phyloP scores from a whole-genome alignment of 2,113 vertebrate genomes.

The Daboia siamensis region DNA sequence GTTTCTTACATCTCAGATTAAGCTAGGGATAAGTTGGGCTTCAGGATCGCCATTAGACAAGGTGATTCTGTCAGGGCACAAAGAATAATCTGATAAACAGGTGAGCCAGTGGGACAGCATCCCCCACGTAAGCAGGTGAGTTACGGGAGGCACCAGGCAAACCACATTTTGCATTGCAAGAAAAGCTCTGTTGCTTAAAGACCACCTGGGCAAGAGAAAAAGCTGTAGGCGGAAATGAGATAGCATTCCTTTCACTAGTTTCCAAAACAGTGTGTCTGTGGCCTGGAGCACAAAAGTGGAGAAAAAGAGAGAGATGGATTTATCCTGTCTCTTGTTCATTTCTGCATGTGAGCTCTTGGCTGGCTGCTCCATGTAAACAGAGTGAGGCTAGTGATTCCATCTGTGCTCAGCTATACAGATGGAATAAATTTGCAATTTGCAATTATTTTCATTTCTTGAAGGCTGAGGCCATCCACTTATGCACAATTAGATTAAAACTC shows the following conservation, averaged over 20 bases:
- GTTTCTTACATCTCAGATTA: background rate
- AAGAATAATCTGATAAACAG: background rate
- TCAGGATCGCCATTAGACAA: background rate
- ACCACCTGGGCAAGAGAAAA: background rate
- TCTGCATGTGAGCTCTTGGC: background rate
- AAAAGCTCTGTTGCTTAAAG: background rate
- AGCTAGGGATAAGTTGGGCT: background rate
- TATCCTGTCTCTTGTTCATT: background rate
- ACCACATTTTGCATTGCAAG: background rate
- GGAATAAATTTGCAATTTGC: background rate
- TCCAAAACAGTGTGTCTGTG: background rate
- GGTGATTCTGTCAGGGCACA: background rate
- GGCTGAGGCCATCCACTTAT: too few relatives aligned
- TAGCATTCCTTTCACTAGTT: background rate
- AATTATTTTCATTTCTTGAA: background rate
- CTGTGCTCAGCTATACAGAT: background rate
- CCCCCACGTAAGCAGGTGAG: too few relatives aligned
- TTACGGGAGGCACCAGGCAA: background rate
- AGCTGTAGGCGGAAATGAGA: background rate
- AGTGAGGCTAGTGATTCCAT: background rate
- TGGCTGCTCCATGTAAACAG: background rate
- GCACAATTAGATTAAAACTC: too few relatives aligned
- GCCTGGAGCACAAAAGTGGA: background rate
- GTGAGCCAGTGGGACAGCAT: background rate
- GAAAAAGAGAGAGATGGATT: background rate